Conservation (phyloP, 2,888 invertebrate genomes). For the Meteorus colon region DNA sequence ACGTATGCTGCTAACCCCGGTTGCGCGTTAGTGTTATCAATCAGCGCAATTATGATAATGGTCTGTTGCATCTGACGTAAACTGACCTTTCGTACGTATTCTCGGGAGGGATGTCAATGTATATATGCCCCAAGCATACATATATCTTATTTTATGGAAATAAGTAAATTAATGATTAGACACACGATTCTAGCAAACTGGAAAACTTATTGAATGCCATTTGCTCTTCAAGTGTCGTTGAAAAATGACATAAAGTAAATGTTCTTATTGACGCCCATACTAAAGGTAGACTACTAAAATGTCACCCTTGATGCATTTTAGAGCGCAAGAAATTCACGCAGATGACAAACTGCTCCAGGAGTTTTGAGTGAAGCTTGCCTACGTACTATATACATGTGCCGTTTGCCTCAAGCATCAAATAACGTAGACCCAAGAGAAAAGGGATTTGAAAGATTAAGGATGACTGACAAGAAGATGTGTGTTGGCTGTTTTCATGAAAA, state of each 20-base stretch:
- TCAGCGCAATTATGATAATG: constrained; percentile 34
- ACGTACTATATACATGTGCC: too few relatives aligned
- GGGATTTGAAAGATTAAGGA: background rate
- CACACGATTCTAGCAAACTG: too few relatives aligned
- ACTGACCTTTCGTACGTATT: background rate
- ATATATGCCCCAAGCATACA: background rate
- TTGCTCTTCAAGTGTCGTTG: too few relatives aligned
- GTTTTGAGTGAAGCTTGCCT: background rate
- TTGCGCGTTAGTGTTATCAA: constrained; percentile 37
- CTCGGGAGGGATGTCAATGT: background rate
- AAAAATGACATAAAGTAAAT: too few relatives aligned
- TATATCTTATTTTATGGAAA: background rate
- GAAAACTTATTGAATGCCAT: too few relatives aligned
- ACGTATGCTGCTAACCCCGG: constrained; percentile 34
- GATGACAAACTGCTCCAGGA: constrained; percentile 13
- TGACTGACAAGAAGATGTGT: background rate
- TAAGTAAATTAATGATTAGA: too few relatives aligned
- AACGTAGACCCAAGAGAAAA: constrained; percentile 14
- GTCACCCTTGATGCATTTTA: constrained; percentile 11
- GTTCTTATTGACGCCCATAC: too few relatives aligned
- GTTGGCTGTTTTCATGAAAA: background rate
- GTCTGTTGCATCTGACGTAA: constrained; percentile 11
- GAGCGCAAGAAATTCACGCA: constrained; percentile 20
- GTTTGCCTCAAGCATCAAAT: background rate
- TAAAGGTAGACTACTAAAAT: too few relatives aligned